phyloP scores from a whole-genome alignment of 37 sponge, comb jelly and placozoan genomes.

The Hexactinellida sp. region DNA sequence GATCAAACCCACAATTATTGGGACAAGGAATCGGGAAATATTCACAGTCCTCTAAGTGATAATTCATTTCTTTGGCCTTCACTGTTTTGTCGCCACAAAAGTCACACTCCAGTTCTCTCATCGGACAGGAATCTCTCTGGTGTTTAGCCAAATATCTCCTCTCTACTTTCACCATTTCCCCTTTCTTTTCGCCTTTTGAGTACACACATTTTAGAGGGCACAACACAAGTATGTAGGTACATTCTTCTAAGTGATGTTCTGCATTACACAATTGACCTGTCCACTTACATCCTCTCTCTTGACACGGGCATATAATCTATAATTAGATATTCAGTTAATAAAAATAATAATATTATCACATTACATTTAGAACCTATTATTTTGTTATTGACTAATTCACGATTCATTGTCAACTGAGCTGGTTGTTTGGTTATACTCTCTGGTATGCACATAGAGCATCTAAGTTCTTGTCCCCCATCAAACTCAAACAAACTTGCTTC shows the following conservation, averaged over 20 bases:
- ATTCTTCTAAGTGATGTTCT: neutral
- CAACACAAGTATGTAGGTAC: neutral
- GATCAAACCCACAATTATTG: neutral
- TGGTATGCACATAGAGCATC: neutral
- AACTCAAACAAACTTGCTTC: neutral
- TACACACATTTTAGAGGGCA: neutral
- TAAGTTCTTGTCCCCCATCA: neutral
- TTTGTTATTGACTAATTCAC: neutral
- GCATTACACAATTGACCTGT: neutral
- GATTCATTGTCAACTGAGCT: neutral
- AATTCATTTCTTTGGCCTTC: neutral
- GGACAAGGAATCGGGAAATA: neutral
- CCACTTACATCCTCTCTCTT: neutral
- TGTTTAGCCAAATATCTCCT: neutral
- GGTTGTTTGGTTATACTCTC: neutral
- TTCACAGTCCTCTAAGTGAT: neutral
- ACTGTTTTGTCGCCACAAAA: neutral
- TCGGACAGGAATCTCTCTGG: neutral
- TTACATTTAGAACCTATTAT: too few relatives aligned
- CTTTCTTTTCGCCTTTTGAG: neutral
- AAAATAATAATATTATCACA: neutral
- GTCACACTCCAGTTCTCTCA: neutral
- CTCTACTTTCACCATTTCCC: neutral
- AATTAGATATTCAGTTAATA: neutral
- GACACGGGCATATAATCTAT: neutral